Evolutionary conservation across 1,140 invertebrate genomes (phyloP), one percentile per base, ranked within the genome.

Genomic region (Halictus rubicundus): DNA sequence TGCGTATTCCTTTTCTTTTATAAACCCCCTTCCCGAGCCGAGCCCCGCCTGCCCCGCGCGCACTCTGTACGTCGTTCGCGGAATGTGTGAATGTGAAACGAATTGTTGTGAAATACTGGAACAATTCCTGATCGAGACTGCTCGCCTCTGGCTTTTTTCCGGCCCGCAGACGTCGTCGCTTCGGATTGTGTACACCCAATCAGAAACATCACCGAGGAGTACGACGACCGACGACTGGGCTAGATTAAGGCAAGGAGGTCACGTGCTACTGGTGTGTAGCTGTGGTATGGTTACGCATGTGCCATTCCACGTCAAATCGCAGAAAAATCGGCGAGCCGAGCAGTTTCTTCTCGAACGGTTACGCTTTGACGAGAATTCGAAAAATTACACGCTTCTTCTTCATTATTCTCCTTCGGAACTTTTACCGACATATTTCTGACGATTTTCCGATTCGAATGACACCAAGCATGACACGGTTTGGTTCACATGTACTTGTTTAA

Each of bases 211-310:
- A 75, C 32, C 3, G 68, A 76, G 14, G 69, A 85, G 72, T 66
- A 77, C 83, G 74, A 76, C 63, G 80, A 79, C 72, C 60, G 78
- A 61, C 78, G 65, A 57, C 60, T 49, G 68, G 71, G 81, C 81
- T 90, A 90, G 88, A 92, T 92, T 91, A 92, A 92, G 90, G 89
- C 89, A 92, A 92, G 83, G 87, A 87, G 91, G 91, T 92, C 91
- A 88, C 82, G 78, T 88, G 75, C 72, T 76, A 79, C 16, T 63
- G 21, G 8, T 46, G 8, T 46, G 59, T 72, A 39, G 23, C 71
- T 54, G 46, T 59, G 54, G 39, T 72, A 73, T 82, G 63, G 75
- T 81, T 84, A 64, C 66, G 68, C 74, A 74, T 39, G 66, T 52
- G 23, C 66, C 54, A 25, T 69, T 77, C 66, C 37, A 16, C 39